Evolutionary conservation across 1,140 invertebrate genomes (phyloP), one percentile per base, ranked within the genome.

Genomic region (Brachionus paranguensis): DNA sequence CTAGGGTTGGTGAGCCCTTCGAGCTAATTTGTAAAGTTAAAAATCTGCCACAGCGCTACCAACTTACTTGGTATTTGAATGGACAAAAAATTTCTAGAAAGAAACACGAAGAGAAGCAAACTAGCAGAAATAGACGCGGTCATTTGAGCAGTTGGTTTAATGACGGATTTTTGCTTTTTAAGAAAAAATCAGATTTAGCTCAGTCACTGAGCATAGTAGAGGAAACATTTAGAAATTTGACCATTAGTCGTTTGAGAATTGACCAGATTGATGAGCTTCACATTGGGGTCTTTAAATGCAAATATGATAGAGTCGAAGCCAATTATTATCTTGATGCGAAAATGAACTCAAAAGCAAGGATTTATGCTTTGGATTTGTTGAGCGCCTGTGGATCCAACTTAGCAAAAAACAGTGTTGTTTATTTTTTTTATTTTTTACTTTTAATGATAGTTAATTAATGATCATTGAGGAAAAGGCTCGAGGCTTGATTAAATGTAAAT

Each of bases 281-380:
- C n/a, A 81, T 37, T 29, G 78, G 78, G 12, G n/a, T 81, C 24
- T 81, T 37, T 29, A 45, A 64, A 33, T 81, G 78, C 24, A 81
- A 43, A 41, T 81, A 81, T 24, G 78, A 81, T 14, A 20, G 14
- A 29, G 53, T 68, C 24, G 64, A 64, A 45, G 20, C 64, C 0
- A 68, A 81, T 12, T 81, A 81, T 27, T 47, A 45, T 43, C 53
- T 81, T 24, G 78, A 81, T 29, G 11, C 64, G 12, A 81, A 64
- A 17, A 27, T 17, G 2, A 72, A 68, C 27, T 14, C 20, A 29
- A 68, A 17, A 43, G 11, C 11, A 72, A 17, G 41, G 17, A 41
- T 20, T 45, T 7, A 17, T 43, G 17, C 37, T 17, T 14, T 17
- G 8, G 68, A 43, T 72, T 41, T 20, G n/a, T 72, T 72, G n/a